Evolutionary conservation across 2,888 invertebrate species (phyloP), one percentile per base, ranked within the genome.

Genomic region (Drosophila infuscata): DNA sequence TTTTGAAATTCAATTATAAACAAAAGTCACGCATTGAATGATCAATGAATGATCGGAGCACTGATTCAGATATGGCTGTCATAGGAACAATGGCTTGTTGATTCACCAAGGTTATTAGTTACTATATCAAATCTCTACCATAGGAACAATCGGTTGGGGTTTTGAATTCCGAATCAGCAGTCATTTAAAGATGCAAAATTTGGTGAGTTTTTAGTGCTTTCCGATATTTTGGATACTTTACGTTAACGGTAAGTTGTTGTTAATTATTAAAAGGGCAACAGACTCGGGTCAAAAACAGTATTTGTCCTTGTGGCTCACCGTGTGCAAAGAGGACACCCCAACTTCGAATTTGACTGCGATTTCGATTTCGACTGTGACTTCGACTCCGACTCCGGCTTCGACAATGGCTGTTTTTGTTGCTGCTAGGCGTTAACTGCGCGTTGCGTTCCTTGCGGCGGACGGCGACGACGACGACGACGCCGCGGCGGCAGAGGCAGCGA

Each of bases 351-450:
- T 25, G 25, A 38, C 29, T 56, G 11, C 3, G 38, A 38, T 29
- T 56, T 29, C 12, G 29, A 56, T n/a, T 56, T 3, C 2, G n/a
- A n/a, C n/a, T 29, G 15, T 32, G 25, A 35, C 5, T 53, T 35
- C 25, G 29, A 38, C 53, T 70, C 29, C 38, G 38, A 12, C 35
- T 36, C 5, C 38, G 35, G 41, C 32, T 56, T 35, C 30, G 38
- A 35, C 53, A 65, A 30, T 49, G 60, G 51, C 48, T 64, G 49
- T 48, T 38, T 67, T 60, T 61, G 46, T 60, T 61, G 46, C 36
- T 43, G 38, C 53, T 70, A 62, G 56, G 79, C 79, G 88, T 82
- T 82, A 88, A 82, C 85, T 82, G 85, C 69, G 65, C 54, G 35
- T 38, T 56, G n/a, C 65, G 66, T 54, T 67, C 53, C 68, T 72